Conservation (phyloP, 2,113 vertebrate genomes). For the Caracal caracal region DNA sequence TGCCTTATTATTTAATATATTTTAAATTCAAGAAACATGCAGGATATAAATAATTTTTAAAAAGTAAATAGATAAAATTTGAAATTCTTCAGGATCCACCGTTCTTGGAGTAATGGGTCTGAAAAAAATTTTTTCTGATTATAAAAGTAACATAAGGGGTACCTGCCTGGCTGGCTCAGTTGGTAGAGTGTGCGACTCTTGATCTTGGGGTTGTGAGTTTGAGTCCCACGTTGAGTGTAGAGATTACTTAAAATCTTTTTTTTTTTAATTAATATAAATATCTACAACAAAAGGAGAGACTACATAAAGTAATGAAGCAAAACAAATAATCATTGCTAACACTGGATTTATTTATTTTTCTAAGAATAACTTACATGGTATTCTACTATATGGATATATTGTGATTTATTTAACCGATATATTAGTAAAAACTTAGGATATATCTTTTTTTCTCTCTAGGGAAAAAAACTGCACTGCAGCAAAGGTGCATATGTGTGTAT, state of each 20-base stretch:
- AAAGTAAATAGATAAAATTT: constrained; percentile 22
- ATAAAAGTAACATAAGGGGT: not conserved
- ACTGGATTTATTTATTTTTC: not conserved
- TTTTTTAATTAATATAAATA: not conserved
- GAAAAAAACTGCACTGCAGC: not conserved
- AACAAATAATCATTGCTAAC: not conserved
- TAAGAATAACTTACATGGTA: not conserved
- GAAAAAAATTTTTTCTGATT: constrained; percentile 23
- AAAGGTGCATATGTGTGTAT: not conserved
- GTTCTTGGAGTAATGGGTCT: not conserved
- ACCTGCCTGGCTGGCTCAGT: not conserved
- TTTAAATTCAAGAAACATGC: not conserved
- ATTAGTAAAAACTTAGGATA: constrained; percentile 20
- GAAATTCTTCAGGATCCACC: not conserved
- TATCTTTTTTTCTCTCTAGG: not conserved
- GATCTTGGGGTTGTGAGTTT: not conserved
- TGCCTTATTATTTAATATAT: constrained; percentile 9
- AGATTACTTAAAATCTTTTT: not conserved
- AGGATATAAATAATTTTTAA: constrained; percentile 11
- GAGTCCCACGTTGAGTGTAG: not conserved
- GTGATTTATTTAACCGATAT: not conserved
- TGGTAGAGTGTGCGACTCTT: not conserved
- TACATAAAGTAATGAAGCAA: constrained; percentile 13
- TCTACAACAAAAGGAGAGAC: not conserved
- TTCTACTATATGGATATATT: not conserved